phyloP scores from a whole-genome alignment of 1,140 invertebrate species.

The Trichonephila clavata region DNA sequence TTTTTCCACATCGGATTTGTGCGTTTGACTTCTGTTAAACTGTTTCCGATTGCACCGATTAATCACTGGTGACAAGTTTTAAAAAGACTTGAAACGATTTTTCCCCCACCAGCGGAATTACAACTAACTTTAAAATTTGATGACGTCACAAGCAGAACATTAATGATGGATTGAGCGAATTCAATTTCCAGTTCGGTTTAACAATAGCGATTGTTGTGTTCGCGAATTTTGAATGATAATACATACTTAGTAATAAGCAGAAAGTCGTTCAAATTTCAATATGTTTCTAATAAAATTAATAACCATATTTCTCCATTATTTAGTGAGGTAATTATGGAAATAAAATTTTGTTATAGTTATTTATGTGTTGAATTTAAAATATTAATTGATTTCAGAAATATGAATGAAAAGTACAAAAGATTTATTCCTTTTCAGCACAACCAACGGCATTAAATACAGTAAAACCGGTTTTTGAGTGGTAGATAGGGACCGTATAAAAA shows the following conservation, averaged over 20 bases:
- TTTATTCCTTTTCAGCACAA: too few relatives aligned
- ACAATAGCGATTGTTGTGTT: background rate
- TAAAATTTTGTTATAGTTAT: too few relatives aligned
- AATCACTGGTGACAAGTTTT: slow-evolving; percentile 46
- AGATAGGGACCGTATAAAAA: too few relatives aligned
- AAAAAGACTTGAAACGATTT: background rate
- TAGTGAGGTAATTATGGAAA: too few relatives aligned
- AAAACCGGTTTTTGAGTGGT: too few relatives aligned
- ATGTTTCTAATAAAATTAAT: too few relatives aligned
- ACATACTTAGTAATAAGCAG: background rate
- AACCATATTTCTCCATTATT: too few relatives aligned
- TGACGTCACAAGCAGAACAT: background rate
- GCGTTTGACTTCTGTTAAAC: slow-evolving; percentile 3
- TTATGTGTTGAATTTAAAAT: too few relatives aligned
- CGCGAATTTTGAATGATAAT: background rate
- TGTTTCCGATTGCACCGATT: slow-evolving; percentile 34
- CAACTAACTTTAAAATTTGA: background rate
- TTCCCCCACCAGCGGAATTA: background rate
- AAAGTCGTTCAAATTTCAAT: background rate
- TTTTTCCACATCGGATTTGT: background rate
- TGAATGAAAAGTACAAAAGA: too few relatives aligned
- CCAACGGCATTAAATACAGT: too few relatives aligned
- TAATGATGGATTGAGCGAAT: slow-evolving; percentile 44
- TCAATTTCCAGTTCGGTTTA: slow-evolving; percentile 26
- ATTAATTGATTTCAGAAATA: too few relatives aligned